Percentiles rank a stretch among this genome's conserved stretches.
Evolutionary conservation across 1,140 invertebrate species (phyloP).

Genomic region (Drosophila repleta): DNA sequence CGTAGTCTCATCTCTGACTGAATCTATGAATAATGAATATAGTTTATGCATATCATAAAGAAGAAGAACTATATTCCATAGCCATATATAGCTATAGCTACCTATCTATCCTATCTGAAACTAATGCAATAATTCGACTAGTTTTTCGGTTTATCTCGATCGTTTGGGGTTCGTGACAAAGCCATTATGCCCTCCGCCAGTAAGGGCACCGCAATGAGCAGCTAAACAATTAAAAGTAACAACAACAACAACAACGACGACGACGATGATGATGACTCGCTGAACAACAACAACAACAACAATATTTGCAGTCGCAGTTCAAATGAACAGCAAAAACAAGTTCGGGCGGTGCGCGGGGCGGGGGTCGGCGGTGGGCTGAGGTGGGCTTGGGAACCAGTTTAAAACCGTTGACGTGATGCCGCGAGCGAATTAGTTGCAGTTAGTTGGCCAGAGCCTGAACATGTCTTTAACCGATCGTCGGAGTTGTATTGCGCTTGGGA

Average conservation of each 20-base stretch:
- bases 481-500: slow-evolving; percentile 23
- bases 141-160: neutral
- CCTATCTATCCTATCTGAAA: neutral
- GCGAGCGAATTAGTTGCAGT: slow-evolving; percentile 65
- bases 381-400: slow-evolving; percentile 60
- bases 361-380: too few species aligned
- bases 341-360: neutral
- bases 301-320: slow-evolving; percentile 15
- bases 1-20: too few species aligned
- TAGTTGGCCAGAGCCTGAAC: slow-evolving; percentile 51
- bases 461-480: slow-evolving; percentile 53
- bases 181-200: neutral
- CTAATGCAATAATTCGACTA: neutral
- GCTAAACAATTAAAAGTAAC: slow-evolving; percentile 66
- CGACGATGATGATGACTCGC: slow-evolving; percentile 49
- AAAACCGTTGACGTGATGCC: slow-evolving; percentile 60
- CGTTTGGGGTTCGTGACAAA: neutral
- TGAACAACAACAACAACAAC: slow-evolving; percentile 32
- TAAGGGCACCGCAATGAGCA: slow-evolving; percentile 25
- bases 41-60: too few species aligned
- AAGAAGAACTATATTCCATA: too few species aligned
- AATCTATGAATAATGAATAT: too few species aligned
- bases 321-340: slow-evolving; percentile 1
- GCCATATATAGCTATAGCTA: too few species aligned
- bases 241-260: slow-evolving; percentile 32